A percentile compares a stretch with the other conserved stretches of the same genome.
Conservation (phyloP, 2,797 vertebrate species). For the Hyperoplus lanceolatus region DNA sequence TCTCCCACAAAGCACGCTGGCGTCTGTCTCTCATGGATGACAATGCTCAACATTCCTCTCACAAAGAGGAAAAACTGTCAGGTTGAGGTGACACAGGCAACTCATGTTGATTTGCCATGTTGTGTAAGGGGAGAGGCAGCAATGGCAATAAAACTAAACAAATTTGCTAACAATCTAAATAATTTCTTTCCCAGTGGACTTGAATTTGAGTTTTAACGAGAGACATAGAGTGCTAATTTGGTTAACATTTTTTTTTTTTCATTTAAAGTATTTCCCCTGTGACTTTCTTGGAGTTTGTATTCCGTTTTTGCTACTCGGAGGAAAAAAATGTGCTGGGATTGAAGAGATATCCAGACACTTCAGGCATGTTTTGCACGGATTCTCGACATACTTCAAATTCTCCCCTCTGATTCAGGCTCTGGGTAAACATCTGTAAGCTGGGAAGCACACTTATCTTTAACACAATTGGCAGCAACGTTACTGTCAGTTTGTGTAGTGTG, state of each 20-base stretch:
- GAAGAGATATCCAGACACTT: slow-evolving; percentile 51
- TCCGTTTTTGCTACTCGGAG: slow-evolving; percentile 12
- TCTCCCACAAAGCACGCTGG: slow-evolving; percentile 84
- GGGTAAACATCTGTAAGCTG: slow-evolving; percentile 62
- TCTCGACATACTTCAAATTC: slow-evolving; percentile 75
- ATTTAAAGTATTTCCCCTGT: background rate
- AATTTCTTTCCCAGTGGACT: background rate
- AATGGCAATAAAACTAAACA: slow-evolving; percentile 35
- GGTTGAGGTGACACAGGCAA: slow-evolving; percentile 69
- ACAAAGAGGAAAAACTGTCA: slow-evolving; percentile 60
- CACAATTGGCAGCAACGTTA: slow-evolving; percentile 31
- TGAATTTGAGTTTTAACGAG: background rate
- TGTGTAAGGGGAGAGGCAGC: slow-evolving; percentile 35
- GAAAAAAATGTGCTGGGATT: slow-evolving; percentile 41
- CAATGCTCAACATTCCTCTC: slow-evolving; percentile 63
- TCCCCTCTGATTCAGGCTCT: slow-evolving; percentile 53
- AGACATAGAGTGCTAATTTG: background rate
- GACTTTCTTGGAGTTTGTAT: slow-evolving; percentile 9
- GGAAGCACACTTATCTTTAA: slow-evolving; percentile 34
- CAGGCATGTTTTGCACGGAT: slow-evolving; percentile 68
- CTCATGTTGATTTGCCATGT: slow-evolving; percentile 40
- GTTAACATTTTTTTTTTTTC: background rate
- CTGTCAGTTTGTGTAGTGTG: slow-evolving; percentile 19
- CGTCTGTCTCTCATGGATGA: slow-evolving; percentile 75
- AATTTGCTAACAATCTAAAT: background rate